Base-by-base conservation (phyloP, 2,888 invertebrate species). In the Isotomurus palustris region DNA sequence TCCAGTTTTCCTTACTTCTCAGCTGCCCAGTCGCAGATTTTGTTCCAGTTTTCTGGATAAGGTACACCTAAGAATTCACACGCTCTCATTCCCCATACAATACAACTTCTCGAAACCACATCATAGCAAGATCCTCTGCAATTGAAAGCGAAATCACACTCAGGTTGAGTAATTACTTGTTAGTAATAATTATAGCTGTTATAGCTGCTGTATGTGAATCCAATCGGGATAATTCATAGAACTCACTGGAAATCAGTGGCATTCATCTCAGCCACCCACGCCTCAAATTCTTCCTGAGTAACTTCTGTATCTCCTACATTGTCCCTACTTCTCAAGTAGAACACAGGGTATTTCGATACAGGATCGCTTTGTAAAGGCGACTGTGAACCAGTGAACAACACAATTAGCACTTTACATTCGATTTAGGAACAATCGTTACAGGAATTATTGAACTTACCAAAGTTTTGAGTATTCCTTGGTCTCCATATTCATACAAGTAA, bases 261-360 rank as follows among this genome's bases (percentile, higher is more conserved):
- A 32, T 60, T 58, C 51, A 59, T 56, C 21, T 64, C 62, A 2
- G 40, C 60, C 2, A 69, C 53, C 69, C 69, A 69, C 10, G 51
- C 56, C 40, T 69, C 66, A 54, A 69, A 69, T 41, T 61, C 67
- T 40, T 66, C 66, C 17, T 62, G 56, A 22, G 60, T 52, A 19
- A 49, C 60, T 10, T n/a, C 17, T 2, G 69, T 67, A 3, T 47
- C 57, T 12, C 69, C 69, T n/a, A 67, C n/a, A 2, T 8, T 38
- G 36, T 69, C 66, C 2, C 57, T 36, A 35, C 41, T 59, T 43
- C 66, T 45, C 12, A 69, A 47, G n/a, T 52, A 55, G 27, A 60
- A 66, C 0, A 65, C 69, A 10, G 69, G 69, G 49, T 69, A 69
- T 50, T 66, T 69, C 8, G 67, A 68, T 24, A 62, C 60, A 2